Percentiles rank a stretch among this genome's conserved stretches.
Conservation (phyloP, 2,113 vertebrate species). For the Pterophyllum scalare region DNA sequence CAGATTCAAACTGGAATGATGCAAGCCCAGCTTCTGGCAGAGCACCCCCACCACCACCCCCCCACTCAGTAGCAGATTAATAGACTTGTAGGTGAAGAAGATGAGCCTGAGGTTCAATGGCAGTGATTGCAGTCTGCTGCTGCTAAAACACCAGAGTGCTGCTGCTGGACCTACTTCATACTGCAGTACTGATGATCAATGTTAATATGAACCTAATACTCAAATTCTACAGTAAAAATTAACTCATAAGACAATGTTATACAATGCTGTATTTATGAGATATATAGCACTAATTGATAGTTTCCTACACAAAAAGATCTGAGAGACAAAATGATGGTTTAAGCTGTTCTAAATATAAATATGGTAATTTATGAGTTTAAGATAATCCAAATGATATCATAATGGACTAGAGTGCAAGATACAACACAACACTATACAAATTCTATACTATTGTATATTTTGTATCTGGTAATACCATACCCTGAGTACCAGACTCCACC, state of each 20-base stretch:
- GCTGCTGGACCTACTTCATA: slow-evolving; percentile 19
- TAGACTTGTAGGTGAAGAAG: slow-evolving; percentile 15
- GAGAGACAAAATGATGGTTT: not conserved
- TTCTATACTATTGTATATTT: not conserved
- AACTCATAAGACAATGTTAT: not conserved
- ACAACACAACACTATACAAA: not conserved
- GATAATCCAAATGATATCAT: not conserved
- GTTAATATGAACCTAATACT: not conserved
- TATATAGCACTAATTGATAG: not conserved
- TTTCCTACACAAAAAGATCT: not conserved
- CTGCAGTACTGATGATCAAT: not conserved
- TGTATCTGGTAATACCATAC: not conserved
- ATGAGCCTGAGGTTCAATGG: slow-evolving; percentile 33
- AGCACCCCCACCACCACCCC: slow-evolving; percentile 30
- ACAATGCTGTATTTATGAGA: not conserved
- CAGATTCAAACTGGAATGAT: slow-evolving; percentile 62
- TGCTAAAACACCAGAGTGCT: not conserved
- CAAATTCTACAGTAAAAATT: not conserved
- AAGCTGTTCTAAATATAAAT: not conserved
- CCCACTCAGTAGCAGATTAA: slow-evolving; percentile 2
- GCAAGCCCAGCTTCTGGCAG: slow-evolving; percentile 68
- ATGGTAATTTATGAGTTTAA: not conserved
- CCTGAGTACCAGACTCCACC: not conserved
- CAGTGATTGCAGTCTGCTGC: slow-evolving; percentile 51
- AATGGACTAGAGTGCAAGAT: not conserved